phyloP scores from a whole-genome alignment of 2,797 vertebrate species.

The Lutjanus argentimaculatus region DNA sequence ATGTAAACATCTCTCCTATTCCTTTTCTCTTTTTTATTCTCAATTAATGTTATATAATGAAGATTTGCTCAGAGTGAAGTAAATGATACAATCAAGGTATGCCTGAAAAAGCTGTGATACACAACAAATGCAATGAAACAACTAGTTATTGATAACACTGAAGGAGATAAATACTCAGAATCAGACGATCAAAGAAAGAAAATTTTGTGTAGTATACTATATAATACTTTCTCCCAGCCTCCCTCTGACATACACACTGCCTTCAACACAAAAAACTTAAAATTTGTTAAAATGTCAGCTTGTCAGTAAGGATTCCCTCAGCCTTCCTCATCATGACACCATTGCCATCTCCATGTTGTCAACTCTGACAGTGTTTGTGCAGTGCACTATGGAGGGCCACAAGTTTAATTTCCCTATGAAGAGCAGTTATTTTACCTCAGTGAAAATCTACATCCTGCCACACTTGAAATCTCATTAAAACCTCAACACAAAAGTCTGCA shows the following conservation, averaged over 20 bases:
- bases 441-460: not conserved
- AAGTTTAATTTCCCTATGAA: not conserved
- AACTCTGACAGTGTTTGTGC: not conserved
- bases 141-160: too few relatives aligned
- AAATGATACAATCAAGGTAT: too few relatives aligned
- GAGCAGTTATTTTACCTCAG: not conserved
- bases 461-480: conserved; percentile 26
- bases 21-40: too few relatives aligned
- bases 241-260: not conserved
- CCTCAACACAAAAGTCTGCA: conserved; percentile 13
- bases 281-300: conserved; percentile 17
- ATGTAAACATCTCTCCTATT: too few relatives aligned
- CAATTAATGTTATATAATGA: too few relatives aligned
- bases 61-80: too few relatives aligned
- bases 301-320: not conserved
- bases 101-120: too few relatives aligned
- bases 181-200: not conserved
- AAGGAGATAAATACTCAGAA: not conserved
- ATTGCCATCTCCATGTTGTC: not conserved
- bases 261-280: conserved; percentile 1
- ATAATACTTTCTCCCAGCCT: not conserved
- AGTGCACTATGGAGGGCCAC: not conserved
- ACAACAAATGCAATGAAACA: too few relatives aligned
- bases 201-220: not conserved
- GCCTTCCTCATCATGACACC: not conserved